Evolutionary conservation across 2,797 vertebrate species (phyloP).

Genomic region (Lophius americanus): DNA sequence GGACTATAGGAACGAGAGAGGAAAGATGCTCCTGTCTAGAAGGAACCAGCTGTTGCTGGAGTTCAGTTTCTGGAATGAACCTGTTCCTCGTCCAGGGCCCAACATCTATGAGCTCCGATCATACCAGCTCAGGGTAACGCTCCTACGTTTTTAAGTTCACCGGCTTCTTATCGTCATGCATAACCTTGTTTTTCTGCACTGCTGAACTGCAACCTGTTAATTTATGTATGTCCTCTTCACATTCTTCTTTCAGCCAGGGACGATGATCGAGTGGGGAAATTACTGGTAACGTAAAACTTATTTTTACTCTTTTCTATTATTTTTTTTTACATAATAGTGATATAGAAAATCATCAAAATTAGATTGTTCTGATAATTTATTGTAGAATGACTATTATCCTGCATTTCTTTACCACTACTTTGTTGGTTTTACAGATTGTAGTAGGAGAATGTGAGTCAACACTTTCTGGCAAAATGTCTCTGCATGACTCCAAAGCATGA

Average conservation of each 20-base stretch:
- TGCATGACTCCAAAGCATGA: slow-evolving; percentile 57
- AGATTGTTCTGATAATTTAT: neutral
- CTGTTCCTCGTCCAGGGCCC: slow-evolving; percentile 88
- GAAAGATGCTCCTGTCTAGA: slow-evolving; percentile 94
- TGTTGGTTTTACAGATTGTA: slow-evolving; percentile 76
- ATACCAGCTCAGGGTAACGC: slow-evolving; percentile 90
- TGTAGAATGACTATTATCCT: slow-evolving; percentile 7
- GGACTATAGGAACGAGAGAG: slow-evolving; percentile 88
- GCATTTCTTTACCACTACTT: slow-evolving; percentile 38
- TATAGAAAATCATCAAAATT: neutral
- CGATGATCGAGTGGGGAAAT: slow-evolving; percentile 99
- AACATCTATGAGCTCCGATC: slow-evolving; percentile 96
- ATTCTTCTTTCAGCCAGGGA: slow-evolving; percentile 86
- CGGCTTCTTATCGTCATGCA: neutral
- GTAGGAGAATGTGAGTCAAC: slow-evolving; percentile 63
- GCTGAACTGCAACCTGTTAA: neutral
- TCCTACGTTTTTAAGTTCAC: neutral
- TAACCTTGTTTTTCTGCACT: neutral
- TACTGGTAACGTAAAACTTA: slow-evolving; percentile 86
- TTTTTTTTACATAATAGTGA: neutral
- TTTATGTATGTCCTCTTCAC: slow-evolving; percentile 5
- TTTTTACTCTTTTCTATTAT: neutral
- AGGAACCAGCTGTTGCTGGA: slow-evolving; percentile 94
- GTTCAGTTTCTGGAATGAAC: slow-evolving; percentile 98
- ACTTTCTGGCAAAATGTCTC: slow-evolving; percentile 34